Percentiles rank a stretch among this genome's conserved stretches.
Conservation (phyloP, 2,113 vertebrate species). For the Spilogale gracilis region DNA sequence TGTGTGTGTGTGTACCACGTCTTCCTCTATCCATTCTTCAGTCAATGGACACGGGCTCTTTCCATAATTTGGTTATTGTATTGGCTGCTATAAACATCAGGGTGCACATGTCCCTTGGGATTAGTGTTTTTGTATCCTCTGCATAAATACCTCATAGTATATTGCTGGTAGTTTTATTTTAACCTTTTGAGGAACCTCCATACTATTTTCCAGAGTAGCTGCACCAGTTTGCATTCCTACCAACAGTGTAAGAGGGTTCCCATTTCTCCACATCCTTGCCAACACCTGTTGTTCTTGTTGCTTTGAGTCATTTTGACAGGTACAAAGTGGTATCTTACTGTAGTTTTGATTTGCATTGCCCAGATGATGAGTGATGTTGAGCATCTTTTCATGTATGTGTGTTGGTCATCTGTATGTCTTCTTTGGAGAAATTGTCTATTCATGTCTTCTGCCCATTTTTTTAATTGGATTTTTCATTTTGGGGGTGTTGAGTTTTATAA, state of each 20-base stretch:
- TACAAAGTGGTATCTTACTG: not conserved
- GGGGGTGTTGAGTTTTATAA: not conserved
- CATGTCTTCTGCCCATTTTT: not conserved
- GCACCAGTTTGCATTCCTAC: not conserved
- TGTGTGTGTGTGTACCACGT: not conserved
- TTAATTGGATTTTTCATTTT: not conserved
- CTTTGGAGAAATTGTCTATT: not conserved
- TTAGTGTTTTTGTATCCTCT: not conserved
- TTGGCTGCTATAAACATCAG: not conserved
- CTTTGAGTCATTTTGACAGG: not conserved
- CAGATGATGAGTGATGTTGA: not conserved
- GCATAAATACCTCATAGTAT: not conserved
- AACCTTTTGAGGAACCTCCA: not conserved
- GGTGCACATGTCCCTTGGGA: not conserved
- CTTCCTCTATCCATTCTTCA: not conserved
- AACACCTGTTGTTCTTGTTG: not conserved
- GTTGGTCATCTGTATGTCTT: not conserved
- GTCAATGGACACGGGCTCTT: not conserved
- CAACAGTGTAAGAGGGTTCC: not conserved
- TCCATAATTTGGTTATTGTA: not conserved
- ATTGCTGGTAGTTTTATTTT: not conserved
- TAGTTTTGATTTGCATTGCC: not conserved
- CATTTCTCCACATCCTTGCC: not conserved
- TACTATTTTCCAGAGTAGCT: not conserved
- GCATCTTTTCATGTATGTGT: not conserved